Base-by-base conservation (phyloP, 2,113 vertebrate species). In the Hymenochirus boettgeri region DNA sequence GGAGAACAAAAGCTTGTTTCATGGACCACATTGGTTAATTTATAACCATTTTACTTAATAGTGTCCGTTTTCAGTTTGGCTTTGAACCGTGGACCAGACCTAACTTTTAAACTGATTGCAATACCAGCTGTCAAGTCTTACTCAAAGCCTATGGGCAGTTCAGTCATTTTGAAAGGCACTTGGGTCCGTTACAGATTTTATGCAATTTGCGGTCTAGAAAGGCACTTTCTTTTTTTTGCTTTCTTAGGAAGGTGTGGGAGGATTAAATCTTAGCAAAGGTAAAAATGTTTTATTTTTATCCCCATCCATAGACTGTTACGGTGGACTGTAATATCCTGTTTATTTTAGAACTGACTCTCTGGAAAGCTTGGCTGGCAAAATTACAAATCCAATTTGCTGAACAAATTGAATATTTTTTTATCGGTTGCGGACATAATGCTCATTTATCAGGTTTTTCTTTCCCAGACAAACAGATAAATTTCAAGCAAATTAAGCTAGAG, bases 391-490 rank as follows among this genome's bases (percentile, higher is more conserved):
- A 67, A 59, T 59, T 67, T 67, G 64, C 55, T 46, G 17, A 57
- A 47, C 50, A 67, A 67, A 58, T 67, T 42, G 64, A 58, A 58
- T 58, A 51, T 58, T 57, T 66, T 66, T 57, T 58, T 42, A 6
- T 31, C 13, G 33, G 46, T 67, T 67, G 55, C 56, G 56, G 64
- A 51, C 56, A 51, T 66, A 42, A 37, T 39, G 57, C 45, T 65
- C 55, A 58, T 66, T 66, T 51, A 66, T 66, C 55, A 59, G 64
- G n/a, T n/a, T n/a, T n/a, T n/a, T n/a, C n/a, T n/a, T 67, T 59
- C 10, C 15, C 4, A 52, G 64, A 37, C 56, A 67, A 55, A 27
- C 63, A 17, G 47, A 67, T 59, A 59, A 39, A 52, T 67, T 33
- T 39, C 29, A 27, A 50, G n/a, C 12, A n/a, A 22, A 57, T 57